These are phyloP conservation scores for Sitta carolinensis DNA, from an alignment of 2,797 vertebrate species.

Conservation along the genomic window DNA sequence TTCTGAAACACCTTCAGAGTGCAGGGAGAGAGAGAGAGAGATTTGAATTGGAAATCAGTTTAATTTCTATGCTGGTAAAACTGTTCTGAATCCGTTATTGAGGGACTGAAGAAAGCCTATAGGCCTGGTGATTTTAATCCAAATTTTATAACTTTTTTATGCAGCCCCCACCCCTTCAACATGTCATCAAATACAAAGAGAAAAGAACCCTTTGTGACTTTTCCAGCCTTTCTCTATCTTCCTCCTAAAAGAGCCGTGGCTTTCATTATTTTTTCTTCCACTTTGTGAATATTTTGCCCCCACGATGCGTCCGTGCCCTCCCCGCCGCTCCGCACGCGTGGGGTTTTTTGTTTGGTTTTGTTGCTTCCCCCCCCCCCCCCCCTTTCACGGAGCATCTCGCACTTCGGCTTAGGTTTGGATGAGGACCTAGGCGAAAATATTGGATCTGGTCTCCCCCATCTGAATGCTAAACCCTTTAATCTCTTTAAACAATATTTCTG, in stretches of 20 bases:
- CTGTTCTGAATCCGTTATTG: conserved; percentile 80
- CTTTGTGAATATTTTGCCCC: neutral
- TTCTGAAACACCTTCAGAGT: conserved; percentile 89
- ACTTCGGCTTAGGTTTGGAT: neutral
- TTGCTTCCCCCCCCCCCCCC: too few species aligned
- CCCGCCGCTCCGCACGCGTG: neutral
- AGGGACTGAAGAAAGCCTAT: conserved; percentile 78
- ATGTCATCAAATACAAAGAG: conserved; percentile 73
- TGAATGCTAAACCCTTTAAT: conserved; percentile 9
- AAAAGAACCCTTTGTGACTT: conserved; percentile 64
- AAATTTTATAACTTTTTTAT: conserved; percentile 81
- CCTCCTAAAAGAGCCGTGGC: neutral
- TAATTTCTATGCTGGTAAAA: conserved; percentile 82
- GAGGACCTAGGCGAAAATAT: conserved; percentile 1
- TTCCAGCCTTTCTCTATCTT: conserved; percentile 34
- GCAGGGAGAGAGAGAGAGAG: conserved; percentile 71
- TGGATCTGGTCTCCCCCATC: neutral
- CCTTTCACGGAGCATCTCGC: neutral
- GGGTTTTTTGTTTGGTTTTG: neutral
- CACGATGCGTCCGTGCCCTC: neutral
- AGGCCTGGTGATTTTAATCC: conserved; percentile 81
- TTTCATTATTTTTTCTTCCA: neutral
- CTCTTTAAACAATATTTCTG: conserved; percentile 30
- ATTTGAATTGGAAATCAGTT: conserved; percentile 89
- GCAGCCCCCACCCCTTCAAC: conserved; percentile 54